Evolutionary conservation across 2,113 vertebrate genomes (phyloP).

Genomic region (Pyxicephalus adspersus): DNA sequence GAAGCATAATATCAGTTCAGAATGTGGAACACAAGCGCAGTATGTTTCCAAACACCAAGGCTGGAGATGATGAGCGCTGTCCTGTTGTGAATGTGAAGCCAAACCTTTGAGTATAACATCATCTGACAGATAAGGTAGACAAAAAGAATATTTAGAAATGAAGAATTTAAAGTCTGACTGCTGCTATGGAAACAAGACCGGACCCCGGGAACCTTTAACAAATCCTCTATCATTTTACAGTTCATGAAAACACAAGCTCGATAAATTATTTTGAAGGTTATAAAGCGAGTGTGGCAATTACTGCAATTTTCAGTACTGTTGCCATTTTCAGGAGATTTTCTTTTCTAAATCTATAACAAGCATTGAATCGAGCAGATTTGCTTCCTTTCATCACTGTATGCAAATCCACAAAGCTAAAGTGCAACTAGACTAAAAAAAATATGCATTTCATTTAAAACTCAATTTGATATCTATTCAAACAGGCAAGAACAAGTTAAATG

Average conservation of each 20-base stretch:
- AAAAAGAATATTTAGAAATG: constrained; percentile 33
- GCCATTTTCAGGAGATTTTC: constrained; percentile 14
- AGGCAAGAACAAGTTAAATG: neutral
- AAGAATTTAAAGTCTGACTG: constrained; percentile 23
- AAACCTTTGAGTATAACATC: constrained; percentile 19
- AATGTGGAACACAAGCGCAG: neutral
- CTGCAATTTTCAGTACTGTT: constrained; percentile 20
- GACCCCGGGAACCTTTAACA: constrained; percentile 31
- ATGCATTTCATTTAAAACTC: neutral
- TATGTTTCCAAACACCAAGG: neutral
- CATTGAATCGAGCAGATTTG: constrained; percentile 8
- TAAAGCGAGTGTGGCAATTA: constrained; percentile 31
- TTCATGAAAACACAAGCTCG: constrained; percentile 35
- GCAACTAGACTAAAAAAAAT: neutral
- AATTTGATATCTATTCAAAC: neutral
- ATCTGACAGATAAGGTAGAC: constrained; percentile 39
- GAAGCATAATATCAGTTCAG: constrained; percentile 8
- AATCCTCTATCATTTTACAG: constrained; percentile 38
- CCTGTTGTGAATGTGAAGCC: constrained; percentile 12
- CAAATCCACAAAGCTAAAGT: neutral
- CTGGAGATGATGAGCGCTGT: constrained; percentile 5
- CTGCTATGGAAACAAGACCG: constrained; percentile 40
- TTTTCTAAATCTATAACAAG: constrained; percentile 19
- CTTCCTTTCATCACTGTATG: constrained; percentile 16
- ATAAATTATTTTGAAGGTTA: constrained; percentile 40